These are phyloP conservation scores for Calliscelio sp. DNA, from an alignment of 2,888 invertebrate species.

Conservation along the genomic window DNA sequence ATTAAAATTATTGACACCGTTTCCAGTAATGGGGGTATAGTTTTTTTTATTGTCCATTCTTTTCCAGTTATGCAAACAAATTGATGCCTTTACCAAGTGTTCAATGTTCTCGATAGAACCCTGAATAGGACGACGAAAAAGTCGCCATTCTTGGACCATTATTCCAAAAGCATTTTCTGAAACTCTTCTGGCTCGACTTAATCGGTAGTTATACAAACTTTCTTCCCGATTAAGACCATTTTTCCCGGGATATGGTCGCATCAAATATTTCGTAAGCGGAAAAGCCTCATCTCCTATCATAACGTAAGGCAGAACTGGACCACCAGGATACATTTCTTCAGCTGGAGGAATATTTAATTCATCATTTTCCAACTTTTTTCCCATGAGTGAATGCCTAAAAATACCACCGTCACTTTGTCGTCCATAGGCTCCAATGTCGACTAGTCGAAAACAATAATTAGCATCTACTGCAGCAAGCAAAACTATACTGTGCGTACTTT, in stretches of 20 bases:
- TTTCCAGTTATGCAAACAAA: constrained; percentile 15
- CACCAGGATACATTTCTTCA: not conserved
- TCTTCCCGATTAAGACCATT: not conserved
- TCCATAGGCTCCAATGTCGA: constrained; percentile 7
- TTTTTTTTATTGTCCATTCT: not conserved
- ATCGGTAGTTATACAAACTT: not conserved
- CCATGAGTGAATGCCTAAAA: not conserved
- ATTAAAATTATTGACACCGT: not conserved
- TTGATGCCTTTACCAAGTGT: not conserved
- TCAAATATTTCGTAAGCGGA: constrained; percentile 7
- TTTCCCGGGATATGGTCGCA: constrained; percentile 18
- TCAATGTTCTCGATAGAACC: constrained; percentile 3
- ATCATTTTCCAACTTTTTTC: not conserved
- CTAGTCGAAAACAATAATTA: constrained; percentile 5
- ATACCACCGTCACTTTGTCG: constrained; percentile 27
- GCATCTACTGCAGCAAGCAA: constrained; percentile 10
- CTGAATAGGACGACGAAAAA: not conserved
- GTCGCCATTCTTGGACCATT: constrained; percentile 6
- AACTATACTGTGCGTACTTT: not conserved
- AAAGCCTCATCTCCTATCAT: constrained; percentile 17
- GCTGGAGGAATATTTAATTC: constrained; percentile 5
- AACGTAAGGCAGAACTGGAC: not conserved
- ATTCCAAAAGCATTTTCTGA: constrained; percentile 11
- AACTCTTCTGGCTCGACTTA: constrained; percentile 8
- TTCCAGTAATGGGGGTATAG: not conserved